These are phyloP conservation scores for Petrosia ficiformis DNA, from an alignment of 37 sponge, comb jelly and placozoan genomes.

Conservation along the genomic window DNA sequence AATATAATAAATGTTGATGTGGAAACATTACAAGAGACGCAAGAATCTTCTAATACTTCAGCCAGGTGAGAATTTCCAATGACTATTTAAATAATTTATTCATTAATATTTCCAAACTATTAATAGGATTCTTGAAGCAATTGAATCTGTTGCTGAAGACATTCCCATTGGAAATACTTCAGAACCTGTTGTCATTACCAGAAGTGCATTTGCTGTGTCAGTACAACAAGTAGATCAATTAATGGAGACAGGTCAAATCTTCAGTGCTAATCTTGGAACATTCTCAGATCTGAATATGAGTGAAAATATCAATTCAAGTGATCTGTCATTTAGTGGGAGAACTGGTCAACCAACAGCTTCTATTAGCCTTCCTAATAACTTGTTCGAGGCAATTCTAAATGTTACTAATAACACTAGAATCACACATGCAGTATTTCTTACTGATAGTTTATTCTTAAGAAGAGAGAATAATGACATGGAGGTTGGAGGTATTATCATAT, in stretches of 20 bases:
- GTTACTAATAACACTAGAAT: background rate
- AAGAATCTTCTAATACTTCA: conserved; percentile 14
- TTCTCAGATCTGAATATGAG: background rate
- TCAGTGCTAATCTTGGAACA: background rate
- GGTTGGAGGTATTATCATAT: conserved; percentile 25
- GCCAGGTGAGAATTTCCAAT: conserved; percentile 14
- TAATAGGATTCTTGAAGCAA: conserved; percentile 9
- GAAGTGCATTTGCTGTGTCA: conserved; percentile 1
- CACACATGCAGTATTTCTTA: conserved; percentile 7
- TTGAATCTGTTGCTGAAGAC: conserved; percentile 2
- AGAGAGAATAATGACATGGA: background rate
- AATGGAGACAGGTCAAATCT: background rate
- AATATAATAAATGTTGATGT: conserved; percentile 25
- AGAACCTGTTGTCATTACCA: background rate
- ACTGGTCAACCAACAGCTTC: background rate
- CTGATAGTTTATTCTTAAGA: conserved; percentile 18
- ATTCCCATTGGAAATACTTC: conserved; percentile 1
- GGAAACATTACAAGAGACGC: conserved; percentile 17
- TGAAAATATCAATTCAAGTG: background rate
- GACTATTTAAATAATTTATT: background rate
- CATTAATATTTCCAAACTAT: background rate
- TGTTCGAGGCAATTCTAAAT: background rate
- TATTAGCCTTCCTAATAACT: conserved; percentile 10
- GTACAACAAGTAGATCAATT: conserved; percentile 9
- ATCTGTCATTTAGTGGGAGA: background rate